A percentile compares a stretch with the other conserved stretches of the same genome.
Evolutionary conservation across 2,888 invertebrate genomes (phyloP).

Genomic region (Xestia ashworthii): DNA sequence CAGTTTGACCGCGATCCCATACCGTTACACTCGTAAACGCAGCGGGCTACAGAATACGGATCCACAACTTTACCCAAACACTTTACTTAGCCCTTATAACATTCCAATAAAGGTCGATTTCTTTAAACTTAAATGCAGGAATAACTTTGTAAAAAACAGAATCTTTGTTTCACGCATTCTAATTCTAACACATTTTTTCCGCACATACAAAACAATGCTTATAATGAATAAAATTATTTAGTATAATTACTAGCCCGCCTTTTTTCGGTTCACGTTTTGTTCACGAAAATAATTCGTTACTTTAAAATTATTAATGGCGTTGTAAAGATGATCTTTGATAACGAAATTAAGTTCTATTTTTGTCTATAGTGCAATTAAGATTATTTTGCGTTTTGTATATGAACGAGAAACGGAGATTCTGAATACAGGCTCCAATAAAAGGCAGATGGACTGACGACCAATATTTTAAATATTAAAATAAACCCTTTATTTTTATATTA

Average conservation of each 20-base stretch:
- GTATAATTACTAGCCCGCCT: slow-evolving; percentile 74
- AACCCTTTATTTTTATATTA: background rate
- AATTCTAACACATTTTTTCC: slow-evolving; percentile 79
- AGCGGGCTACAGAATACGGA: slow-evolving; percentile 77
- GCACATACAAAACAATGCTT: slow-evolving; percentile 80
- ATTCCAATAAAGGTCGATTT: slow-evolving; percentile 61
- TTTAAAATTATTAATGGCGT: slow-evolving; percentile 63
- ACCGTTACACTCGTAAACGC: slow-evolving; percentile 87
- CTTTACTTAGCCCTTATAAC: slow-evolving; percentile 58
- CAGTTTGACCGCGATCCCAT: slow-evolving; percentile 83
- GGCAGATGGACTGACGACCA: background rate
- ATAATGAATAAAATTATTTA: slow-evolving; percentile 77
- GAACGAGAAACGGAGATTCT: background rate
- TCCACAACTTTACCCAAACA: slow-evolving; percentile 58
- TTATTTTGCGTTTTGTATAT: background rate
- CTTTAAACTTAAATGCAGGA: background rate
- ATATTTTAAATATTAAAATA: background rate
- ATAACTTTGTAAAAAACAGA: slow-evolving; percentile 55
- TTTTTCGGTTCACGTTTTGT: slow-evolving; percentile 79
- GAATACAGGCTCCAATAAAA: background rate
- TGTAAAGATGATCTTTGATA: slow-evolving; percentile 61
- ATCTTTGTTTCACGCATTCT: slow-evolving; percentile 82
- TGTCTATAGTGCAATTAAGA: slow-evolving; percentile 20
- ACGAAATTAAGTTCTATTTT: slow-evolving; percentile 45
- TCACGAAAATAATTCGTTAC: slow-evolving; percentile 65